Evolutionary conservation across 2,888 invertebrate genomes (phyloP), one percentile per base, ranked within the genome.

Genomic region (Ophioninae sp.): DNA sequence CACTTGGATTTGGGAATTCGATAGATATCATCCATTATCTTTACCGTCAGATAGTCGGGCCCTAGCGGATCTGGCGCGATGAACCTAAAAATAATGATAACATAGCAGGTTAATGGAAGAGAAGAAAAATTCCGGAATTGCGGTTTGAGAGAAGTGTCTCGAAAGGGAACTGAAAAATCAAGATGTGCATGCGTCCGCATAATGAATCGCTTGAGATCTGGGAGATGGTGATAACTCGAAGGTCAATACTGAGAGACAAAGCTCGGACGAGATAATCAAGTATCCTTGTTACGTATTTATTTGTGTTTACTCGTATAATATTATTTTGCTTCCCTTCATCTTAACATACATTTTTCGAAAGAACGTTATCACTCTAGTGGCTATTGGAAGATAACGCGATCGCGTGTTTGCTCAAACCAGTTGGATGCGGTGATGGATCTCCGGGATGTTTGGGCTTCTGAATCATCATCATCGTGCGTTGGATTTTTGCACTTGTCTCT

Each of bases 1-100:
- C 81, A 79, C 56, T 77, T 79, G 56, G 81, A 75, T 73, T 82
- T 79, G 37, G 84, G 84, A 13, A 84, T 79, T 71, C 79, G 84
- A 84, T 76, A 77, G 77, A 77, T 61, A 77, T 77, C 77, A 30
- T 76, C 79, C 77, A 82, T 82, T 69, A 82, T 80, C 81, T 72
- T 84, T 10, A 79, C 82, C 75, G 79, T 79, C 72, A 80, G 81
- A 84, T 78, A 84, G 69, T 76, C 81, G 20, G 78, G 74, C 67
- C 82, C 81, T 72, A 80, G 74, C 30, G 83, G 84, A 74, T 85
- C 81, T 67, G 79, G 81, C 71, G 80, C 69, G 79, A 80, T 82
- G 85, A 63, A 85, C 83, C 85, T 85, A 85, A 84, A 85, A 83
- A 83, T 79, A 85, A 73, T 68, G 51, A 65, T n/a, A 79, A 83